phyloP scores from a whole-genome alignment of 1,140 invertebrate species.

The Proctacanthus coquilletti region DNA sequence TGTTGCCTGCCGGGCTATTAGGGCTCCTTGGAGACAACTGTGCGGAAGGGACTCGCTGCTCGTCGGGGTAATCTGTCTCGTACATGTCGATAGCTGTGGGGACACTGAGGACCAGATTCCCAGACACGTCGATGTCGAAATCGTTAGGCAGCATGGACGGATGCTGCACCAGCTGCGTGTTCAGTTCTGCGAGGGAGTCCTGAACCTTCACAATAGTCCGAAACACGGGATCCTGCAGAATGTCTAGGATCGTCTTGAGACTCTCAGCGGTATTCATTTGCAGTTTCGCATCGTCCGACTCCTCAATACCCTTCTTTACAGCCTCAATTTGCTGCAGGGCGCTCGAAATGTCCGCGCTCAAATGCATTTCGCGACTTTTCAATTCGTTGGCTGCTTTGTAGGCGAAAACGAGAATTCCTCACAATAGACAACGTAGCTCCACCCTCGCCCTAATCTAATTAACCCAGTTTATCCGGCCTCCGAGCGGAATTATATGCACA shows the following conservation, averaged over 20 bases:
- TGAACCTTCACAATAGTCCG: conserved; percentile 82
- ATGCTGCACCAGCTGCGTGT: conserved; percentile 66
- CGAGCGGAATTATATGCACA: too few relatives aligned
- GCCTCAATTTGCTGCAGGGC: conserved; percentile 63
- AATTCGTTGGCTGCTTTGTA: too few relatives aligned
- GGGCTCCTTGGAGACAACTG: conserved; percentile 38
- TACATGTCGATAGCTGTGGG: conserved; percentile 34
- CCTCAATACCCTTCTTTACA: conserved; percentile 58
- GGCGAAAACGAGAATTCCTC: too few relatives aligned
- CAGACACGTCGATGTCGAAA: conserved; percentile 59
- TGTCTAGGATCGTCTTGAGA: conserved; percentile 67
- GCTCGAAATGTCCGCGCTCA: conserved; percentile 42
- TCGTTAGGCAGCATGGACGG: conserved; percentile 82
- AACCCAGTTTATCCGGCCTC: too few relatives aligned
- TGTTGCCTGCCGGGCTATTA: conserved; percentile 21
- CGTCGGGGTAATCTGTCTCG: conserved; percentile 32
- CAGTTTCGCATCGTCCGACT: conserved; percentile 53
- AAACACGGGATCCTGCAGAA: conserved; percentile 85
- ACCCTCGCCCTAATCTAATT: too few relatives aligned
- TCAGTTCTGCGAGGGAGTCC: conserved; percentile 67
- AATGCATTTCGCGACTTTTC: conserved; percentile 29
- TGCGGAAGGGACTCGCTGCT: conserved; percentile 40
- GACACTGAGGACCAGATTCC: conserved; percentile 46
- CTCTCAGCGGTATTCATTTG: conserved; percentile 67
- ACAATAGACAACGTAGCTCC: too few relatives aligned